Base-by-base conservation (phyloP, 2,113 vertebrate genomes). In the Aspiorhynchus laticeps region DNA sequence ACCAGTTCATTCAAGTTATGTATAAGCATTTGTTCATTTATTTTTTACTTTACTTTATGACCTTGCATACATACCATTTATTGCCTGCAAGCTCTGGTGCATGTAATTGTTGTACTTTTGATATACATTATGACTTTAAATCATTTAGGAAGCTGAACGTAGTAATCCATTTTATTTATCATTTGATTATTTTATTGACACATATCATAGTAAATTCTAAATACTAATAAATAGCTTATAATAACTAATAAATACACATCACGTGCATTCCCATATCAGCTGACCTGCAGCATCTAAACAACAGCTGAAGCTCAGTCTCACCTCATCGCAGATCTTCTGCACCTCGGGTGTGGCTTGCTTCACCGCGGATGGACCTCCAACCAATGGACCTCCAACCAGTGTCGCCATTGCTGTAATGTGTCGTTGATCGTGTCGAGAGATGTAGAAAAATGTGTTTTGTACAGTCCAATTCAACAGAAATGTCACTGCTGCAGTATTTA, bases 251-350 rank as follows among this genome's bases (percentile, higher is more conserved):
- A 9, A 83, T 48, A 33, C 1, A 67, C 38, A 59, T 59, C 83
- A 85, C 53, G 26, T 80, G 78, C 26, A 2, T 36, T 24, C 21
- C 6, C 19, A 11, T 2, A 17, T 73, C 59, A 77, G 53, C 48
- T 74, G 31, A 74, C 24, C 4, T 15, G 2, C 31, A 41, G 2
- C 11, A 53, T 65, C n/a, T 31, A 24, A 31, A 93, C 88, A 51
- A 56, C 43, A 31, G 21, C 31, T 67, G 31, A n/a, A 43, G 43
- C 38, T n/a, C 82, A 56, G 14, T 78, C 94, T 93, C 87, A 96
- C 96, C 94, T 91, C 0, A 2, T 95, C 0, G 61, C 15, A 92
- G 7, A 96, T 90, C 7, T 86, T 33, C 88, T 96, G 95, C 56
- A 96, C 0, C 75, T 96, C 92, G 2, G 86, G 31, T 24, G 93